A percentile compares a stretch with the other conserved stretches of the same genome.
These are phyloP conservation scores for Athrips mouffetella DNA, from an alignment of 2,888 invertebrate species.

Conservation along the genomic window DNA sequence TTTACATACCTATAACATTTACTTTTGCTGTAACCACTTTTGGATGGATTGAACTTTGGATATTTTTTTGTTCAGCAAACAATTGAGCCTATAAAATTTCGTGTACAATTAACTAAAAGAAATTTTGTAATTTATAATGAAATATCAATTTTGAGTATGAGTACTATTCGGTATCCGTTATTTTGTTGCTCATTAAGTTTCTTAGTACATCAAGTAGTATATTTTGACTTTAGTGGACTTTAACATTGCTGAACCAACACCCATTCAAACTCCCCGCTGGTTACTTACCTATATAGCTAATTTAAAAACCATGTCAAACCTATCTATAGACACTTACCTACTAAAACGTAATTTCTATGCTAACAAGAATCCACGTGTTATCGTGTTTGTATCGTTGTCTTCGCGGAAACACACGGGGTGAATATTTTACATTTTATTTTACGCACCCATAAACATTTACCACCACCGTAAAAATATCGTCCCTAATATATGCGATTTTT, in stretches of 20 bases:
- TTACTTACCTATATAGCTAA: constrained; percentile 2
- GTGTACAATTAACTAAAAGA: too few species aligned
- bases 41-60: too few species aligned
- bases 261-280: not conserved
- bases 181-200: too few species aligned
- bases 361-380: constrained; percentile 47
- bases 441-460: constrained; percentile 32
- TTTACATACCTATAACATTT: too few species aligned
- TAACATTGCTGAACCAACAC: not conserved
- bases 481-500: constrained; percentile 20
- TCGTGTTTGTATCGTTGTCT: constrained; percentile 45
- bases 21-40: too few species aligned
- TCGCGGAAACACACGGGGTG: constrained; percentile 44
- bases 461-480: constrained; percentile 20
- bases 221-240: not conserved
- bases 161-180: not conserved
- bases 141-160: too few species aligned
- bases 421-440: constrained; percentile 45
- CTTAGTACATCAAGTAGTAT: too few species aligned
- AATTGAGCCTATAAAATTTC: too few species aligned
- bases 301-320: not conserved
- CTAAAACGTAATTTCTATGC: constrained; percentile 46
- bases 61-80: too few species aligned
- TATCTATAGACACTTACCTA: constrained; percentile 6
- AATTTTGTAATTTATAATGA: too few species aligned